Evolutionary conservation across 2,113 vertebrate species (phyloP).

Genomic region (Trochalopteron elliotii): DNA sequence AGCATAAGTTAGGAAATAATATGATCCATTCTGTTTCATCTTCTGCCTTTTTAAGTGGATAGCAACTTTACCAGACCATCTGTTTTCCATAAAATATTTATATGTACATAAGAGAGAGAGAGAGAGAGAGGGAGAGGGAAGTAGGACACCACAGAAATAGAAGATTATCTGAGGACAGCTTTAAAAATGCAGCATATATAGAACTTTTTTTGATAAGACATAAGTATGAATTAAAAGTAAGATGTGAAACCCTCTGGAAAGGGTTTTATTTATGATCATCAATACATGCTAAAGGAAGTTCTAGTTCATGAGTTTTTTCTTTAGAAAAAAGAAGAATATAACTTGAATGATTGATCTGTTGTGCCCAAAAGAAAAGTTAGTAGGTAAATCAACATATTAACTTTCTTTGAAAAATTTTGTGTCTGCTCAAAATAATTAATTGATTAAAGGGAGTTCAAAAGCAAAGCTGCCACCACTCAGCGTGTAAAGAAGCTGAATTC

Average conservation of each 20-base stretch:
- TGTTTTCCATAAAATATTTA: constrained; percentile 67
- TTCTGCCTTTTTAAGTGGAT: constrained; percentile 41
- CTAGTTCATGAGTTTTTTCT: background rate
- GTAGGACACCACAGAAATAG: background rate
- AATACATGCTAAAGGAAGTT: background rate
- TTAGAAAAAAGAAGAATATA: background rate
- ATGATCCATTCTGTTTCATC: constrained; percentile 49
- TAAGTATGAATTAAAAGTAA: background rate
- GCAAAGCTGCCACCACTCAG: background rate
- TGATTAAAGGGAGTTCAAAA: background rate
- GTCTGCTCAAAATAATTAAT: background rate
- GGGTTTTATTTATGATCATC: background rate
- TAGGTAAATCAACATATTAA: background rate
- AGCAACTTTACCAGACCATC: constrained; percentile 41
- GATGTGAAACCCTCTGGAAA: background rate
- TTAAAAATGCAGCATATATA: background rate
- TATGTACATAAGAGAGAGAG: background rate
- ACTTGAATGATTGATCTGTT: background rate
- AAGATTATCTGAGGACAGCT: background rate
- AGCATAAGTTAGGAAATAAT: constrained; percentile 18
- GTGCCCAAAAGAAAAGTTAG: background rate
- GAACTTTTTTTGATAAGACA: background rate
- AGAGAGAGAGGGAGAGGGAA: background rate
- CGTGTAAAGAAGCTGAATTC: background rate
- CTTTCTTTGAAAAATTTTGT: background rate